phyloP scores from a whole-genome alignment of 2,888 invertebrate species.

The Psococerastis gibbosa region DNA sequence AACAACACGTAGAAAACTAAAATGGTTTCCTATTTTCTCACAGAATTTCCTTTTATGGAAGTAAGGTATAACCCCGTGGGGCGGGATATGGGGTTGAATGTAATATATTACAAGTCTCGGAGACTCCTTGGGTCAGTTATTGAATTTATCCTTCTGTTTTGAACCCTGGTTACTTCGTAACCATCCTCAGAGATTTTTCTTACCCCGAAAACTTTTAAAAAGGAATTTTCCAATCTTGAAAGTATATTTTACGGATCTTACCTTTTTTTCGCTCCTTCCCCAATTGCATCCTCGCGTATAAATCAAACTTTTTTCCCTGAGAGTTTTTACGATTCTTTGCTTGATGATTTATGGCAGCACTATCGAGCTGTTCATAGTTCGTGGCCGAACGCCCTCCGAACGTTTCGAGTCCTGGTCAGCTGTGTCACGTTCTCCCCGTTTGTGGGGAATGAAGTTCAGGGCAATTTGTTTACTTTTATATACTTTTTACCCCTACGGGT shows the following conservation, averaged over 20 bases:
- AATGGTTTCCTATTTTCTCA: background rate
- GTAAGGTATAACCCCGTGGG: background rate
- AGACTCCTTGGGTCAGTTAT: background rate
- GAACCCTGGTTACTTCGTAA: background rate
- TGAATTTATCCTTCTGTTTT: background rate
- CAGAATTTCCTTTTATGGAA: background rate
- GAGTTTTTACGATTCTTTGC: background rate
- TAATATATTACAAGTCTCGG: background rate
- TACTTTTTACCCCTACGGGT: too few relatives aligned
- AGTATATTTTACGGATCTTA: background rate
- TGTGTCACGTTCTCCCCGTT: too few relatives aligned
- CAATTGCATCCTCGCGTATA: background rate
- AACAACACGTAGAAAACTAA: background rate
- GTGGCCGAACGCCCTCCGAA: background rate
- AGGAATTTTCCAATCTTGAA: background rate
- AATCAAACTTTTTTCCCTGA: background rate
- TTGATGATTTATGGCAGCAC: background rate
- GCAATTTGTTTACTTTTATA: too few relatives aligned
- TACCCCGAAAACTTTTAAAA: background rate
- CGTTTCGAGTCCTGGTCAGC: too few relatives aligned
- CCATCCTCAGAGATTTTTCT: background rate
- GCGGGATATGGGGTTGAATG: background rate
- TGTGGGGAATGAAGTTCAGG: too few relatives aligned
- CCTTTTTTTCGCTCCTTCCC: background rate
- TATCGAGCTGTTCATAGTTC: background rate